phyloP scores from a whole-genome alignment of 2,797 vertebrate genomes.

The Rhynchotus rufescens region DNA sequence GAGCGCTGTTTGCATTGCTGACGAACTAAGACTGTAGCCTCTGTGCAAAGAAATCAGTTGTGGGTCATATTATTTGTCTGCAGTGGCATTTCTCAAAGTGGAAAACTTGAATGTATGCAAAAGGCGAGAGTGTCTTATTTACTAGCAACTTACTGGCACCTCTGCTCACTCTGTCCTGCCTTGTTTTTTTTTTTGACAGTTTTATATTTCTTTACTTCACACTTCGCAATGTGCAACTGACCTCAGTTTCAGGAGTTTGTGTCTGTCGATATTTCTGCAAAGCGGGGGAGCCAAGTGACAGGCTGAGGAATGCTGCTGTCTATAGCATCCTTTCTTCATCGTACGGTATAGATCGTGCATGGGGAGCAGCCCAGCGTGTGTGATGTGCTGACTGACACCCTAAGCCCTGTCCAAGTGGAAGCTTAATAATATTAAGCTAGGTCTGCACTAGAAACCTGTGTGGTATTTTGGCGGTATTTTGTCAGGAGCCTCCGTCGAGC shows the following conservation, averaged over 20 bases:
- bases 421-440: accelerated
- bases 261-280: background rate
- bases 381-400: background rate
- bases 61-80: background rate
- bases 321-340: background rate
- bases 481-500: background rate
- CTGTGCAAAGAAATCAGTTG: background rate
- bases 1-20: background rate
- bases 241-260: background rate
- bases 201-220: background rate
- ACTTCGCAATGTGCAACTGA: background rate
- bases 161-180: background rate
- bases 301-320: background rate
- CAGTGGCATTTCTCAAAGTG: background rate
- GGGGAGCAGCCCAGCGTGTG: background rate
- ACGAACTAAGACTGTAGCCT: background rate
- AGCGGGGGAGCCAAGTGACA: background rate
- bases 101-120: background rate
- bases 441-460: background rate
- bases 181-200: background rate
- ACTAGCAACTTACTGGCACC: background rate
- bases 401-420: background rate
- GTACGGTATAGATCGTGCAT: background rate
- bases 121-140: background rate
- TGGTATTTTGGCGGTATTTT: background rate